Base-by-base conservation (phyloP, 2,888 invertebrate genomes). In the Pherbina coryleti region DNA sequence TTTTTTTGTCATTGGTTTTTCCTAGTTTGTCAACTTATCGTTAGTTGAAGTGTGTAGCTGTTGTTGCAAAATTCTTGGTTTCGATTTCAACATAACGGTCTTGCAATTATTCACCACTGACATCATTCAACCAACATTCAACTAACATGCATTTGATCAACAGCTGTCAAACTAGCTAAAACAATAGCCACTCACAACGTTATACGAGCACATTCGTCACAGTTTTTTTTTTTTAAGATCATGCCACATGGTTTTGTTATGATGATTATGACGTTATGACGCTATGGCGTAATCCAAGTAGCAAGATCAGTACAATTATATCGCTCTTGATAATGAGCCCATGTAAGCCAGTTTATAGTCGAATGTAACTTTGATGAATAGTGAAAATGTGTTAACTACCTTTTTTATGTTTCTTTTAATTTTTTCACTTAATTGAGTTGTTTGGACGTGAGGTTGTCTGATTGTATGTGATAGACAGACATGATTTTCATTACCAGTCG, bases 301-400 rank as follows among this genome's bases (percentile, higher is more conserved):
- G 79, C 84, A 85, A 85, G 84, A 83, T 77, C 84, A 82, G 37
- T 79, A 60, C 62, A 70, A 78, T 69, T 60, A 62, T 76, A 57
- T 55, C 53, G 72, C 49, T 53, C 37, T 72, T 72, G 76, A 64
- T 31, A 64, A 7, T 31, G 64, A 9, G 44, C 3, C 11, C 44
- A 1, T 8, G 7, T 37, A 37, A 37, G 37, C 37, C 7, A 37
- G 37, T 7, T 37, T 8, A 37, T 37, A 1, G 7, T 8, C 8
- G 37, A 37, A 37, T 37, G 8, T 8, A 37, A 37, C 37, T 37
- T 37, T 37, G 37, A 7, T 37, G 37, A 37, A 37, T 11, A 14
- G 44, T 44, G 44, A 11, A 44, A 44, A 44, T 44, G 11, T 44
- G 44, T 44, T 44, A 44, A 44, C 44, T 44, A 14, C 44, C 11